These are phyloP conservation scores for Rhagophthalmus giganteus DNA, from an alignment of 2,888 invertebrate species.

Conservation along the genomic window DNA sequence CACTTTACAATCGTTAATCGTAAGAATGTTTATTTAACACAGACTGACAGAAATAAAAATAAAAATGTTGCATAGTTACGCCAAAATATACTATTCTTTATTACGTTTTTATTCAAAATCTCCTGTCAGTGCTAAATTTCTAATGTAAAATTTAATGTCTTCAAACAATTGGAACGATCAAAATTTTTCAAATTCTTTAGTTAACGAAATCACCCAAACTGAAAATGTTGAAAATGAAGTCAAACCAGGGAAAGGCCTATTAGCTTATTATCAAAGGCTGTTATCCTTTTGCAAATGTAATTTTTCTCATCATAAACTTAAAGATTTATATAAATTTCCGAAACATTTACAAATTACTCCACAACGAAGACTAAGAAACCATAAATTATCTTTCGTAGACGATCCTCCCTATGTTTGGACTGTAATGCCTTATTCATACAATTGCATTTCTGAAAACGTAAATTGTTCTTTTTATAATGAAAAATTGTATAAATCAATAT, in stretches of 20 bases:
- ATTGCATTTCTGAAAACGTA: too few relatives aligned
- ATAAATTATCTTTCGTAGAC: slow-evolving; percentile 21
- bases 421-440: slow-evolving; percentile 1
- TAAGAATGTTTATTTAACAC: too few relatives aligned
- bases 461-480: too few relatives aligned
- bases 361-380: slow-evolving; percentile 5
- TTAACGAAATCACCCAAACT: background rate
- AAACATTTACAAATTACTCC: slow-evolving; percentile 1
- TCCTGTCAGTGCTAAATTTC: background rate
- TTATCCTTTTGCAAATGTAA: slow-evolving; percentile 12
- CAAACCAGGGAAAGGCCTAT: slow-evolving; percentile 21
- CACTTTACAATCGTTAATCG: too few relatives aligned
- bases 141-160: background rate
- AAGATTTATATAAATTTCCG: slow-evolving; percentile 7
- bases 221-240: background rate
- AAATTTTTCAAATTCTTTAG: background rate
- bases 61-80: too few relatives aligned
- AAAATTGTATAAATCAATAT: too few relatives aligned
- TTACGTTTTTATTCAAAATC: too few relatives aligned
- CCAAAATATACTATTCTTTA: too few relatives aligned
- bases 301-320: background rate
- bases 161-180: background rate
- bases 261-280: slow-evolving; percentile 12
- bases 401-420: slow-evolving; percentile 14
- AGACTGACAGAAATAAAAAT: too few relatives aligned